Evolutionary conservation across 2,888 invertebrate species (phyloP), one percentile per base, ranked within the genome.

Genomic region (Vesta saturnalis): DNA sequence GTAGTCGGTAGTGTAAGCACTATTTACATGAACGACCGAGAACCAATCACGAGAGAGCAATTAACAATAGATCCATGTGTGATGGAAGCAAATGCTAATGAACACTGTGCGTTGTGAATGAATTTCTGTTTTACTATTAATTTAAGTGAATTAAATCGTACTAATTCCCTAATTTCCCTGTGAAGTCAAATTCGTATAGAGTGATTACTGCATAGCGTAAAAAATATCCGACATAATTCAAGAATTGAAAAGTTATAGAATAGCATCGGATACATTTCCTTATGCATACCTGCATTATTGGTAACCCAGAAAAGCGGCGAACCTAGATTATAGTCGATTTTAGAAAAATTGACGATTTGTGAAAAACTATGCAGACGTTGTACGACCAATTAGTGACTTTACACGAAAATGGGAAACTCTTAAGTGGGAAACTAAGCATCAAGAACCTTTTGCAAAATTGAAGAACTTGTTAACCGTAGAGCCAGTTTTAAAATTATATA

Each of bases 401-500:
- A 46, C 61, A n/a, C 21, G 60, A 0, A 49, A 65, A 54, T 6
- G 56, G 1, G 35, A 22, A 1, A 8, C 1, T 0, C 61, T 66
- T 54, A 10, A 16, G n/a, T 69, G 62, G 60, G 21, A 0, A 1
- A 35, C 43, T 4, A 14, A 43, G 18, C 46, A 67, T 22, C 8
- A 62, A 39, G 1, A 55, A 10, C 30, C 62, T 1, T 66, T 67
- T 52, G 15, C 16, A 1, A 19, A 46, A 6, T 23, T 66, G 67
- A 71, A 46, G 19, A 19, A 15, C 6, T 21, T 1, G 12, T 35
- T 67, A 22, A 54, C 15, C 3, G 59, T 43, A 0, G 70, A 66
- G 21, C 68, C 74, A n/a, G 70, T 74, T 1, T 46, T 73, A 10
- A 56, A 55, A 30, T 49, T 72, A 2, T 74, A 71, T 47, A 69